Evolutionary conservation across 2,888 invertebrate genomes (phyloP).

Genomic region (Tachina lurida): DNA sequence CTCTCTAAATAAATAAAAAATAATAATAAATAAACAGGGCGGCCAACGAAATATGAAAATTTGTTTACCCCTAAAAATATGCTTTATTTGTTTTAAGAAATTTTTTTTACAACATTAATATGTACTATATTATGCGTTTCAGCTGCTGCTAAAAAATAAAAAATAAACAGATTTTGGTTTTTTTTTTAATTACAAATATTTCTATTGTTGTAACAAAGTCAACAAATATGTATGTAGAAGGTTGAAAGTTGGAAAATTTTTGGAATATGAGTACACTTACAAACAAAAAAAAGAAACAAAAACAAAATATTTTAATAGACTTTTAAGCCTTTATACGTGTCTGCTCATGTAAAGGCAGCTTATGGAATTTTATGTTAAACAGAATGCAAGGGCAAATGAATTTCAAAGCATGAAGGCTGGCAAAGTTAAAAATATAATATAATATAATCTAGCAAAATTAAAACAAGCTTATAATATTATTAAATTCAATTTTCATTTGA

Average conservation of each 20-base stretch:
- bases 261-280: slow-evolving; percentile 18
- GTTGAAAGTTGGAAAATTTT: neutral
- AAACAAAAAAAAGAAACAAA: slow-evolving; percentile 20
- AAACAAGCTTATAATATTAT: neutral
- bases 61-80: slow-evolving; percentile 54
- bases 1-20: no score
- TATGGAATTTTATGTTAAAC: slow-evolving; percentile 34
- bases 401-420: neutral
- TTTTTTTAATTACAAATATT: slow-evolving; percentile 23
- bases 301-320: slow-evolving; percentile 58
- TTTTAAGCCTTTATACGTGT: slow-evolving; percentile 69
- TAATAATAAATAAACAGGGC: no score
- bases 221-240: neutral
- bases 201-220: slow-evolving; percentile 18
- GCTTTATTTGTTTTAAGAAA: slow-evolving; percentile 54
- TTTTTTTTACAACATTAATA: slow-evolving; percentile 40
- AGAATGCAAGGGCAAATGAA: neutral
- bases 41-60: neutral
- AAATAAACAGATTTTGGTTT: slow-evolving; percentile 11
- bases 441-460: neutral
- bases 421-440: neutral
- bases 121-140: slow-evolving; percentile 40
- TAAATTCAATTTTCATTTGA: neutral
- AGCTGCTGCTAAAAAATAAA: slow-evolving; percentile 18
- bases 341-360: slow-evolving; percentile 61